A percentile compares a stretch with the other conserved stretches of the same genome.
These are phyloP conservation scores for Calcarius lapponicus DNA, from an alignment of 2,797 vertebrate species.

Conservation along the genomic window DNA sequence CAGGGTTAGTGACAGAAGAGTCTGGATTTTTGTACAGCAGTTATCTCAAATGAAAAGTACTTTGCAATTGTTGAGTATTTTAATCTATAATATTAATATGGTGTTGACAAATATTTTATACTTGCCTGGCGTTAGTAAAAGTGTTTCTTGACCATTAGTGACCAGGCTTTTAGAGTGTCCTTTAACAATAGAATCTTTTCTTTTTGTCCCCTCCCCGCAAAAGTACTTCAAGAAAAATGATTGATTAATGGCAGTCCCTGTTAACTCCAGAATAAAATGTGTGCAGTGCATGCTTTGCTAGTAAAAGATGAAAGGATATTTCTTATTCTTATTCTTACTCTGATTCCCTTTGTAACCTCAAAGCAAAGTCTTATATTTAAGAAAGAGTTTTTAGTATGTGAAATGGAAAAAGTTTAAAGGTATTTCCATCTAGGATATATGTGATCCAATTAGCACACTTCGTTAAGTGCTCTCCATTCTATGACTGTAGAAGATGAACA, in stretches of 20 bases:
- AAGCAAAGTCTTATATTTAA: background rate
- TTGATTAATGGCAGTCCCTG: background rate
- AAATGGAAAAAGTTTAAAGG: background rate
- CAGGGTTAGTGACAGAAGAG: background rate
- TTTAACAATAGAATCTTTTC: background rate
- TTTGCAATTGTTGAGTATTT: background rate
- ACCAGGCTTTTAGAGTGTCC: background rate
- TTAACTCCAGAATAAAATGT: background rate
- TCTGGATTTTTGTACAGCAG: background rate
- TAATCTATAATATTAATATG: background rate
- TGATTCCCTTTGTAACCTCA: background rate
- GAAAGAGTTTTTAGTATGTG: background rate
- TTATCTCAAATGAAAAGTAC: background rate
- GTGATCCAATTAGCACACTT: conserved; percentile 20
- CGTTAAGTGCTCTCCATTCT: background rate
- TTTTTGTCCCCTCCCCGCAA: background rate
- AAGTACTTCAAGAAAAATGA: background rate
- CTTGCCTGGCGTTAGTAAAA: background rate
- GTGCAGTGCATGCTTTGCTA: background rate
- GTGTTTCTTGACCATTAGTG: background rate
- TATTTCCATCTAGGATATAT: background rate
- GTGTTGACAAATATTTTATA: background rate
- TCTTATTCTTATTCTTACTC: background rate
- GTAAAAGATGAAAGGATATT: background rate
- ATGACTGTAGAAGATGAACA: background rate